Percentiles rank a stretch among this genome's conserved stretches.
Conservation (phyloP, 2,888 invertebrate species). For the Pemphredon lugubris region DNA sequence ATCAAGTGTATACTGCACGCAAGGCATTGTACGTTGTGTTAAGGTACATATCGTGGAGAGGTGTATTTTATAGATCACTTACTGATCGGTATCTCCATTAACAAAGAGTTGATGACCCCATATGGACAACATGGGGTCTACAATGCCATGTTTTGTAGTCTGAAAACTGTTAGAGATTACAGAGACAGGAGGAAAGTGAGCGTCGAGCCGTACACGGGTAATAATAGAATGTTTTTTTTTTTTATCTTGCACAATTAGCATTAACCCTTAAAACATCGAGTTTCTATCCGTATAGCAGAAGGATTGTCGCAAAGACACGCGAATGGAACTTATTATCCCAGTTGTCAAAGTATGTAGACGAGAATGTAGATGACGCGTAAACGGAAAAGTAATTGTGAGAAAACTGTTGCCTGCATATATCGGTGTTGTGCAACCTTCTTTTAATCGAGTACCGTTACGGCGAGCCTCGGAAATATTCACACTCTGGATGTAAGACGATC, state of each 20-base stretch:
- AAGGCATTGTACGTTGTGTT: slow-evolving; percentile 55
- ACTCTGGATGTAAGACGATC: slow-evolving; percentile 8
- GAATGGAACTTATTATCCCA: slow-evolving; percentile 21
- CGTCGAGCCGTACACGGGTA: slow-evolving; percentile 60
- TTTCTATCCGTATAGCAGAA: slow-evolving; percentile 5
- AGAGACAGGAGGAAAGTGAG: slow-evolving; percentile 76
- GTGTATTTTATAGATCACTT: slow-evolving; percentile 84
- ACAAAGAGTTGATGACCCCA: slow-evolving; percentile 99
- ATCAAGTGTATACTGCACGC: slow-evolving; percentile 43
- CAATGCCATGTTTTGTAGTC: slow-evolving; percentile 94
- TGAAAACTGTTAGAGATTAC: slow-evolving; percentile 83
- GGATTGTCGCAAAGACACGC: slow-evolving; percentile 15
- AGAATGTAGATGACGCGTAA: slow-evolving; percentile 29
- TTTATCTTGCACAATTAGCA: slow-evolving; percentile 48
- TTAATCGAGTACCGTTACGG: slow-evolving; percentile 4
- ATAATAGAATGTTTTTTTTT: slow-evolving; percentile 61
- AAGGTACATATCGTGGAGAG: slow-evolving; percentile 57
- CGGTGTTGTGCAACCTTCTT: slow-evolving; percentile 28
- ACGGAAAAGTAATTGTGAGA: slow-evolving; percentile 22
- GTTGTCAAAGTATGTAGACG: slow-evolving; percentile 20
- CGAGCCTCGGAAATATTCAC: slow-evolving; percentile 19
- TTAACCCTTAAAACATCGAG: slow-evolving; percentile 62
- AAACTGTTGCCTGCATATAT: slow-evolving; percentile 38
- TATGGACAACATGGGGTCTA: slow-evolving; percentile 99
- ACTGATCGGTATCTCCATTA: slow-evolving; percentile 98